These are phyloP conservation scores for Anthoptus insignis DNA, from an alignment of 2,888 invertebrate genomes.

Conservation along the genomic window DNA sequence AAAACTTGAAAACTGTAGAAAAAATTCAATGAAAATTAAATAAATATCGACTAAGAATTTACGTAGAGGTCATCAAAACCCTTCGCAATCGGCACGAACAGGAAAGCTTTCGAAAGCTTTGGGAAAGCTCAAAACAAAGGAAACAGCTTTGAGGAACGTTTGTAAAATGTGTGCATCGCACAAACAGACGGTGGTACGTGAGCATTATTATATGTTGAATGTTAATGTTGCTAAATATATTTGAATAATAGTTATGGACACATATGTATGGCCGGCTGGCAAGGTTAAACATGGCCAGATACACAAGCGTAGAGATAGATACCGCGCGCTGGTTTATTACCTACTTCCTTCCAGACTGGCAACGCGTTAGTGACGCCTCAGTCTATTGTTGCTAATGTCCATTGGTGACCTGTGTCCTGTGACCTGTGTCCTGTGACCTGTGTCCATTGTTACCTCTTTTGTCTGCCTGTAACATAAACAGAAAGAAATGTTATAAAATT, in stretches of 20 bases:
- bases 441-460: too few relatives aligned
- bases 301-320: not conserved
- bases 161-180: slow-evolving; percentile 44
- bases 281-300: slow-evolving; percentile 5
- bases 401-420: too few relatives aligned
- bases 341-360: too few relatives aligned
- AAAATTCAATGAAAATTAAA: too few relatives aligned
- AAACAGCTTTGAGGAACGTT: slow-evolving; percentile 30
- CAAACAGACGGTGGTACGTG: slow-evolving; percentile 47
- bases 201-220: slow-evolving; percentile 45
- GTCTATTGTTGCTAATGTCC: too few relatives aligned
- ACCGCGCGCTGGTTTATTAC: too few relatives aligned
- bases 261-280: slow-evolving; percentile 6
- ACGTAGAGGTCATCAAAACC: slow-evolving; percentile 6
- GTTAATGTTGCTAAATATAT: slow-evolving; percentile 41
- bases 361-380: too few relatives aligned
- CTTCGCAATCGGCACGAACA: slow-evolving; percentile 23
- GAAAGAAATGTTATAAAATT: too few relatives aligned
- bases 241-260: slow-evolving; percentile 19
- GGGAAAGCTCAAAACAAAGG: slow-evolving; percentile 34
- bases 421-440: too few relatives aligned
- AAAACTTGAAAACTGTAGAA: too few relatives aligned
- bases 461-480: too few relatives aligned
- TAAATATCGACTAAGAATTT: too few relatives aligned
- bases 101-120: slow-evolving; percentile 35